phyloP scores from a whole-genome alignment of 2,797 vertebrate genomes.

The Prunella strophiata region DNA sequence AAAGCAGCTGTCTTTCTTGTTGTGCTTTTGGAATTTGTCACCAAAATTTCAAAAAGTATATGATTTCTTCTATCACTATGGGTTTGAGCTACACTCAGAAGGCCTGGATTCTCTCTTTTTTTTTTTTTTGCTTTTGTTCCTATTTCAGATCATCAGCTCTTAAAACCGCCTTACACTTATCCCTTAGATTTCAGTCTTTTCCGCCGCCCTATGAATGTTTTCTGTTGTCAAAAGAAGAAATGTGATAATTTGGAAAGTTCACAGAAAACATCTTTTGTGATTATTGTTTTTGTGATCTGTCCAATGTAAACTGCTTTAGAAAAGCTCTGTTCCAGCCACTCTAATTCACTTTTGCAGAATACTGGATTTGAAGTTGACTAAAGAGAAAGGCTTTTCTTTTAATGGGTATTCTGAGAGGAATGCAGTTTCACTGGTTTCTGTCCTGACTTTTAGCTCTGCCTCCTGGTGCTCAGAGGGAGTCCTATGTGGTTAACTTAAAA shows the following conservation, averaged over 20 bases:
- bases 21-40: not conserved
- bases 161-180: not conserved
- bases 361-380: slow-evolving; percentile 41
- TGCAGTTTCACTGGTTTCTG: not conserved
- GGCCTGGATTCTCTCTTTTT: not conserved
- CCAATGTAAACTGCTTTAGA: slow-evolving; percentile 66
- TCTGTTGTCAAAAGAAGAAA: slow-evolving; percentile 49
- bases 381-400: slow-evolving; percentile 38
- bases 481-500: not conserved
- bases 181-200: not conserved
- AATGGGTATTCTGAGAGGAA: slow-evolving; percentile 12
- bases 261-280: slow-evolving; percentile 56
- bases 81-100: not conserved
- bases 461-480: not conserved
- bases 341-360: slow-evolving; percentile 55
- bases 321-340: slow-evolving; percentile 55
- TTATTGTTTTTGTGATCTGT: slow-evolving; percentile 65
- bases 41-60: not conserved
- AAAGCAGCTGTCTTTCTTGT: not conserved
- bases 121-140: not conserved
- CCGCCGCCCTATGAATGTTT: not conserved
- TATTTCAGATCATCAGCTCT: not conserved
- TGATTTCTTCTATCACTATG: not conserved
- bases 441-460: not conserved
- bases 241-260: slow-evolving; percentile 64